Conservation (phyloP, 2,797 vertebrate species). For the Myotis findleyi region DNA sequence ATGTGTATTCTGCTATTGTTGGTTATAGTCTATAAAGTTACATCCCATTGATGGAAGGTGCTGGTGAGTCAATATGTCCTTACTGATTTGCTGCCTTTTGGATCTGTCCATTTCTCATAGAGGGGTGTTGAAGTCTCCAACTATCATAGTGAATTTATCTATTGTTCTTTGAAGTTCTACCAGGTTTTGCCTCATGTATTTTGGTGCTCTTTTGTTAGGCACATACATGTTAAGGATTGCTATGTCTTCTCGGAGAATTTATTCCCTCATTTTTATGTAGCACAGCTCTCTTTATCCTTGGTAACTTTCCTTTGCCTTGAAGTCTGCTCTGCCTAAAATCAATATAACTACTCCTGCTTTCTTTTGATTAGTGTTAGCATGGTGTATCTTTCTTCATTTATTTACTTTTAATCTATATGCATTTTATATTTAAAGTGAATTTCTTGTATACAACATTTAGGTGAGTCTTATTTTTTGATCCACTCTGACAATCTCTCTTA, state of each 20-base stretch:
- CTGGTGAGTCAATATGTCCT: background rate
- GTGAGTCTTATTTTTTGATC: background rate
- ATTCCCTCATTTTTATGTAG: background rate
- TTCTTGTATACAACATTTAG: background rate
- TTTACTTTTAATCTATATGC: background rate
- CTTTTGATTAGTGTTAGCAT: background rate
- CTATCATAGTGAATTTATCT: background rate
- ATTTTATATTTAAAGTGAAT: background rate
- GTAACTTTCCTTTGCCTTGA: background rate
- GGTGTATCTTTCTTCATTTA: background rate
- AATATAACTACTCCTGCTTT: background rate
- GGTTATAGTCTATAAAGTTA: background rate
- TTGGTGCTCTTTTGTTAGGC: no score
- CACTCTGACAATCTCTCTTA: background rate
- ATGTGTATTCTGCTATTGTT: background rate
- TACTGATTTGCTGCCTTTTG: background rate
- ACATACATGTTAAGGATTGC: background rate
- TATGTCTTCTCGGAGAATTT: background rate
- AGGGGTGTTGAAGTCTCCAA: background rate
- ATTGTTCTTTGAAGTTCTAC: background rate
- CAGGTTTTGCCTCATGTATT: background rate
- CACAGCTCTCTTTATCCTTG: background rate
- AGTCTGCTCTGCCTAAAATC: background rate
- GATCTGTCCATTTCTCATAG: background rate
- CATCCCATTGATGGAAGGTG: background rate